phyloP scores from a whole-genome alignment of 2,797 vertebrate genomes.

The Pipistrellus kuhlii region DNA sequence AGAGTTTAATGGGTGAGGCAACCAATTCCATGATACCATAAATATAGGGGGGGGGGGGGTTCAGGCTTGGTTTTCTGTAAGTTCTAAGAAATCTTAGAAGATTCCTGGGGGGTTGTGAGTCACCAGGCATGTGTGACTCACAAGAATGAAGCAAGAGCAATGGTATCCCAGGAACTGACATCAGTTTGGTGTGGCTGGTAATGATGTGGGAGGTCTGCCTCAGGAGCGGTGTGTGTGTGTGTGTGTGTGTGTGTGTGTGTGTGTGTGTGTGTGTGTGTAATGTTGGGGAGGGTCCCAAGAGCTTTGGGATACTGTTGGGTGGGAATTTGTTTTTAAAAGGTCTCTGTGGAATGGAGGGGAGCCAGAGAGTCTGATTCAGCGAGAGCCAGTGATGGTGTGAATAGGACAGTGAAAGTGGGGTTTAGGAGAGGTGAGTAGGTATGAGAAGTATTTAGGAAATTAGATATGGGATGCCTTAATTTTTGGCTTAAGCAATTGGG shows the following conservation, averaged over 20 bases:
- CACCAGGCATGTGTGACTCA: background rate
- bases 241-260: too few species aligned
- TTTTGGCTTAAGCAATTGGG: background rate
- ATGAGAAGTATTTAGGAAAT: background rate
- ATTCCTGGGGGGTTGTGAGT: too few species aligned
- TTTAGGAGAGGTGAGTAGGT: background rate
- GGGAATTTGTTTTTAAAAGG: background rate
- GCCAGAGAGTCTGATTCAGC: background rate
- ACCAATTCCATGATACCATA: background rate
- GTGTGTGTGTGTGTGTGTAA: too few species aligned
- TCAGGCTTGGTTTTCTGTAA: background rate
- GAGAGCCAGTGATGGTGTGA: background rate
- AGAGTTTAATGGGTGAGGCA: background rate
- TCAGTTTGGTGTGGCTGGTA: accelerated
- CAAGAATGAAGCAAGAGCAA: background rate
- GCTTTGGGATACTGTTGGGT: background rate
- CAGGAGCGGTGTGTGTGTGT: too few species aligned
- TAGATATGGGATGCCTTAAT: background rate
- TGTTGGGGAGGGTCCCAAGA: background rate
- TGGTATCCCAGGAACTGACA: background rate
- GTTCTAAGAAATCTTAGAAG: background rate
- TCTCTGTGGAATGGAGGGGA: background rate
- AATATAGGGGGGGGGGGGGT: background rate
- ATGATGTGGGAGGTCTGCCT: background rate
- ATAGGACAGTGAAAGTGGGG: background rate